Percentiles rank a stretch among this genome's conserved stretches.
These are phyloP conservation scores for Drosophila nigricruria DNA, from an alignment of 2,888 invertebrate species.

Conservation along the genomic window DNA sequence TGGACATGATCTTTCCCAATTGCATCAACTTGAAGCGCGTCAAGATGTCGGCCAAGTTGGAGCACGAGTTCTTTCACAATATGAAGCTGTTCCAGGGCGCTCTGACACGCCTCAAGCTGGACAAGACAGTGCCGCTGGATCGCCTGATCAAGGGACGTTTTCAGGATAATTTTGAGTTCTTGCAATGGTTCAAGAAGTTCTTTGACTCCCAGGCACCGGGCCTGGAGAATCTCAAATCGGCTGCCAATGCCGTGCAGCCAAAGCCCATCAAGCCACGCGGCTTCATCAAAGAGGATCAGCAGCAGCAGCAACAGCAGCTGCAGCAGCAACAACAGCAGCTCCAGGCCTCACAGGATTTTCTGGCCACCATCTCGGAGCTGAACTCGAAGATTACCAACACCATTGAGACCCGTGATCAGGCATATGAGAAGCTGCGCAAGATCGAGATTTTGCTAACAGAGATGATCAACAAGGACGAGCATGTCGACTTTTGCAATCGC, in stretches of 20 bases:
- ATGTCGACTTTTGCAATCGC: slow-evolving; percentile 66
- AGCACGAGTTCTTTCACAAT: slow-evolving; percentile 99
- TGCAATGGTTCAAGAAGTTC: slow-evolving; percentile 99
- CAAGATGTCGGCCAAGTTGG: slow-evolving; percentile 98
- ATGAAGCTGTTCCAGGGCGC: slow-evolving; percentile 98
- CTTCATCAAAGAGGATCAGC: slow-evolving; percentile 29
- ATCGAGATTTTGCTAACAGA: slow-evolving; percentile 74
- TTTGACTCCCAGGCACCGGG: slow-evolving; percentile 98
- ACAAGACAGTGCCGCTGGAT: slow-evolving; percentile 88
- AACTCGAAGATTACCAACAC: slow-evolving; percentile 9
- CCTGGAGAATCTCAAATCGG: slow-evolving; percentile 86
- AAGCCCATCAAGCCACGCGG: slow-evolving; percentile 58
- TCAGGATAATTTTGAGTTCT: slow-evolving; percentile 99
- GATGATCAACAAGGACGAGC: slow-evolving; percentile 49
- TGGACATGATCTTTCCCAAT: slow-evolving; percentile 98
- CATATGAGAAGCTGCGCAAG: slow-evolving; percentile 71
- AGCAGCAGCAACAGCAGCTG: neutral
- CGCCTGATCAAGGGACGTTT: slow-evolving; percentile 97
- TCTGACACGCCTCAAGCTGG: slow-evolving; percentile 97
- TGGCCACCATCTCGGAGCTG: slow-evolving; percentile 13
- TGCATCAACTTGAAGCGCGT: slow-evolving; percentile 95
- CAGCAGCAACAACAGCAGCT: neutral
- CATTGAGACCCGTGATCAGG: slow-evolving; percentile 59
- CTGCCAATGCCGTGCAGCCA: slow-evolving; percentile 45
- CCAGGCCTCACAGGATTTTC: slow-evolving; percentile 14